Conservation (phyloP, 2,113 vertebrate genomes). For the Montifringilla adamsi region DNA sequence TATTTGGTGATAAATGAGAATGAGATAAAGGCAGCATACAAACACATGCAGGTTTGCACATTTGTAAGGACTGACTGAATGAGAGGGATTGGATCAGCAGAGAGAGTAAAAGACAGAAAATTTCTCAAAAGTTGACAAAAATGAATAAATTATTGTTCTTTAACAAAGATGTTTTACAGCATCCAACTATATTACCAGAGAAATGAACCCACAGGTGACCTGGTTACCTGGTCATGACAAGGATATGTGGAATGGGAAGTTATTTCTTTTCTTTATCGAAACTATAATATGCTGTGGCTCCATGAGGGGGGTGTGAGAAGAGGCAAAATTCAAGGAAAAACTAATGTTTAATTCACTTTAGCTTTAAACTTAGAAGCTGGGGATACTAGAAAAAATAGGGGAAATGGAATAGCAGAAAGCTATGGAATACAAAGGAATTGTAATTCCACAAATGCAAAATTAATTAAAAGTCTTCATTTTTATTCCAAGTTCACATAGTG, state of each 20-base stretch:
- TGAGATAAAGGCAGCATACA: background rate
- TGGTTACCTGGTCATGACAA: background rate
- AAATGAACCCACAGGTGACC: background rate
- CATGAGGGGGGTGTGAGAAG: background rate
- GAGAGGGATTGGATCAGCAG: background rate
- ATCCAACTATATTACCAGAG: background rate
- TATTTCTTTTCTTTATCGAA: background rate
- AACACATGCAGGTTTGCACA: background rate
- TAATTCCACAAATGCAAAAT: background rate
- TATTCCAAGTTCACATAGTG: background rate
- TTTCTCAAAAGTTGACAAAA: background rate
- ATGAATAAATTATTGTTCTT: background rate
- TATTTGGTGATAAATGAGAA: background rate
- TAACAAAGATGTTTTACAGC: background rate
- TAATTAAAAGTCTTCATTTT: background rate
- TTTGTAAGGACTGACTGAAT: background rate
- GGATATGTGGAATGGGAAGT: background rate
- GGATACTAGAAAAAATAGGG: background rate
- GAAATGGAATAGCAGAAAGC: background rate
- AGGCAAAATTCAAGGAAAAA: background rate
- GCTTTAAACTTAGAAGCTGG: background rate
- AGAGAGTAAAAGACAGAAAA: background rate
- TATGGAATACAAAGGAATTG: background rate
- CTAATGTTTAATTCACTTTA: background rate
- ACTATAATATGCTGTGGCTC: background rate